A percentile compares a stretch with the other conserved stretches of the same genome.
Conservation (phyloP, 1,140 invertebrate species). For the Rhyzopertha dominica region DNA sequence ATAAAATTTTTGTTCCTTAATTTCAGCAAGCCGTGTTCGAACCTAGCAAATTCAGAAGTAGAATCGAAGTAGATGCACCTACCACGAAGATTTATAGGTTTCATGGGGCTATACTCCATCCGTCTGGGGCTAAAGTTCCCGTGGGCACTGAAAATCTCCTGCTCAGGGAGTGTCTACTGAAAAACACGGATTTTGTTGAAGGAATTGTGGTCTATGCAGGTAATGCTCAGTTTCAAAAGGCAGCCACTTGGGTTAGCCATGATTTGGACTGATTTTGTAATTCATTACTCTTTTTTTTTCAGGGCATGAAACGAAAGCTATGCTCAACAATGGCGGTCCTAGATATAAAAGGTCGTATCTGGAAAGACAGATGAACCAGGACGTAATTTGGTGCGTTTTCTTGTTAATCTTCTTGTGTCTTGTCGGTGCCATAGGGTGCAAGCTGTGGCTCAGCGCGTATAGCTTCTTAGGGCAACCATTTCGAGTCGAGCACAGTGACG, state of each 20-base stretch:
- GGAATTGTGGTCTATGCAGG: constrained; percentile 96
- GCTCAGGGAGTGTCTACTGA: constrained; percentile 87
- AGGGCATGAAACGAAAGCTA: constrained; percentile 96
- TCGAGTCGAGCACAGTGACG: constrained; percentile 52
- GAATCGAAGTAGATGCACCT: constrained; percentile 86
- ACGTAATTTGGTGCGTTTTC: constrained; percentile 95
- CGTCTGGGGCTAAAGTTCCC: constrained; percentile 70
- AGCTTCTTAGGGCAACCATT: constrained; percentile 57
- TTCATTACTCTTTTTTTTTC: constrained; percentile 25
- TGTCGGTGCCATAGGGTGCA: constrained; percentile 84
- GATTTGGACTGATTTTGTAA: neutral
- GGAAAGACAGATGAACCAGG: constrained; percentile 90
- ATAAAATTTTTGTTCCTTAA: too few species aligned
- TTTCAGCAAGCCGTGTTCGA: constrained; percentile 62
- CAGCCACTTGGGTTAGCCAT: neutral
- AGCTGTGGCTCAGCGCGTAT: constrained; percentile 72
- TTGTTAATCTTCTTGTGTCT: constrained; percentile 88
- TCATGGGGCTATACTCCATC: constrained; percentile 82
- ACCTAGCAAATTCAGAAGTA: constrained; percentile 75
- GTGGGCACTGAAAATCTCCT: constrained; percentile 91
- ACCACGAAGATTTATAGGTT: constrained; percentile 96
- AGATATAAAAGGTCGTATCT: constrained; percentile 90
- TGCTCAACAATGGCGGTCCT: constrained; percentile 95
- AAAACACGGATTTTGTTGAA: constrained; percentile 91
- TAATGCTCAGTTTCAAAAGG: constrained; percentile 32